phyloP scores from a whole-genome alignment of 2,113 vertebrate genomes.

The Saguinus midas region DNA sequence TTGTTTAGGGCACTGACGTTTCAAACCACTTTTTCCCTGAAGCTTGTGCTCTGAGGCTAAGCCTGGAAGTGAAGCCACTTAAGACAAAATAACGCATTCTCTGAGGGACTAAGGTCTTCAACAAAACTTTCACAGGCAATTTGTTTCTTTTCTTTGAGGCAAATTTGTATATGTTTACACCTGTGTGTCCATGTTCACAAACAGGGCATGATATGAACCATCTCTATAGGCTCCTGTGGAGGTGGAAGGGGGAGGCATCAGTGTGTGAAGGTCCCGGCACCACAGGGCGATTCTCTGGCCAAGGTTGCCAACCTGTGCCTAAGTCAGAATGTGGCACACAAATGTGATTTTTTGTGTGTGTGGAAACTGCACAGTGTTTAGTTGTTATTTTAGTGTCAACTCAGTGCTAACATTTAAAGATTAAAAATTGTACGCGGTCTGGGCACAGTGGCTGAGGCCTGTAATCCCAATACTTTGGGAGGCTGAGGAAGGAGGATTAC shows the following conservation, averaged over 20 bases:
- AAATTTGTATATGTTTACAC: accelerated
- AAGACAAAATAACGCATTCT: not conserved
- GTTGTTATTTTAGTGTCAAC: not conserved
- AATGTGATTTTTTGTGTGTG: not conserved
- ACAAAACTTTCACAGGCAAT: not conserved
- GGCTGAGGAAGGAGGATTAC: too few species aligned
- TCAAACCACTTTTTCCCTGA: not conserved
- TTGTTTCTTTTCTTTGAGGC: not conserved
- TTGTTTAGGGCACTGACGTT: not conserved
- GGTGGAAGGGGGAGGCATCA: accelerated
- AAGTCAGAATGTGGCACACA: not conserved
- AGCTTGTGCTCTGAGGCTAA: not conserved
- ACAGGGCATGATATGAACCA: accelerated
- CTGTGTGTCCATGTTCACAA: accelerated
- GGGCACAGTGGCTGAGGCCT: too few species aligned
- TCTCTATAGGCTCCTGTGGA: not conserved
- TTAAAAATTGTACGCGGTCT: not conserved
- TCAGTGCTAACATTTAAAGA: not conserved
- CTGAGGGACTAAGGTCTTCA: not conserved
- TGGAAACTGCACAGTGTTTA: not conserved
- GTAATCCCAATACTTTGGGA: too few species aligned
- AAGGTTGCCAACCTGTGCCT: not conserved
- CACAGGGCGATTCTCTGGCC: not conserved
- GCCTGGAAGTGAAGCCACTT: not conserved
- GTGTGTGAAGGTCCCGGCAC: not conserved